Conservation (phyloP, 2,888 invertebrate genomes). For the Pinctada fucata region DNA sequence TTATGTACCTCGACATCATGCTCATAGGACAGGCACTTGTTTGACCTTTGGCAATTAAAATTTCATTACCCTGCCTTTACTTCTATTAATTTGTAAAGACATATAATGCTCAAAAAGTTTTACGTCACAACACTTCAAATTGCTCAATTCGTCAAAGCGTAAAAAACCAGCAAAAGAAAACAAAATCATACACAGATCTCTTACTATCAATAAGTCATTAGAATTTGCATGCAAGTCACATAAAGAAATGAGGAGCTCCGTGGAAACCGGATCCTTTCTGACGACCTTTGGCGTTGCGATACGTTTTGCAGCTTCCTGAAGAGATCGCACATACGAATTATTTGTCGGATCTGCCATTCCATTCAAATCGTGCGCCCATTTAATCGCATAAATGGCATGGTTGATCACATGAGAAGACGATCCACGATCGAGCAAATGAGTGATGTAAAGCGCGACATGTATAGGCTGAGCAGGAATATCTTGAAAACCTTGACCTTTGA, state of each 20-base stretch:
- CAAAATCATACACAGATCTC: conserved; percentile 9
- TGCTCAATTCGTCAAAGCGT: conserved; percentile 9
- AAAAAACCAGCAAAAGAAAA: conserved; percentile 13
- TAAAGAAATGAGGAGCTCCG: no score
- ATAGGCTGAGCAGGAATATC: conserved; percentile 30
- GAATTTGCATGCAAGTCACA: conserved; percentile 10
- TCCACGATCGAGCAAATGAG: conserved; percentile 32
- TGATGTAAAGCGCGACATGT: conserved; percentile 35
- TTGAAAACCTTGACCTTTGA: conserved; percentile 1
- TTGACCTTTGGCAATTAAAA: conserved; percentile 41
- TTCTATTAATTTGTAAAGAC: conserved; percentile 29
- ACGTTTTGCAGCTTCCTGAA: no score
- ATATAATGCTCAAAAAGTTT: conserved; percentile 34
- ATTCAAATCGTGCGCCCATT: conserved; percentile 35
- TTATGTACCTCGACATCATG: conserved; percentile 39
- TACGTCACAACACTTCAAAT: conserved; percentile 10
- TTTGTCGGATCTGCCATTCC: conserved; percentile 31
- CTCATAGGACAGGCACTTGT: conserved; percentile 37
- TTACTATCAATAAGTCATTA: not conserved
- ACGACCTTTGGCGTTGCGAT: no score
- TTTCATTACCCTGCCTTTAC: conserved; percentile 43
- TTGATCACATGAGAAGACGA: conserved; percentile 21
- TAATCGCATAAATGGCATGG: conserved; percentile 38
- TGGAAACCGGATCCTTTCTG: no score
- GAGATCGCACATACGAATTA: conserved; percentile 25